These are phyloP conservation scores for Huso huso DNA, from an alignment of 2,797 vertebrate genomes.

Conservation along the genomic window DNA sequence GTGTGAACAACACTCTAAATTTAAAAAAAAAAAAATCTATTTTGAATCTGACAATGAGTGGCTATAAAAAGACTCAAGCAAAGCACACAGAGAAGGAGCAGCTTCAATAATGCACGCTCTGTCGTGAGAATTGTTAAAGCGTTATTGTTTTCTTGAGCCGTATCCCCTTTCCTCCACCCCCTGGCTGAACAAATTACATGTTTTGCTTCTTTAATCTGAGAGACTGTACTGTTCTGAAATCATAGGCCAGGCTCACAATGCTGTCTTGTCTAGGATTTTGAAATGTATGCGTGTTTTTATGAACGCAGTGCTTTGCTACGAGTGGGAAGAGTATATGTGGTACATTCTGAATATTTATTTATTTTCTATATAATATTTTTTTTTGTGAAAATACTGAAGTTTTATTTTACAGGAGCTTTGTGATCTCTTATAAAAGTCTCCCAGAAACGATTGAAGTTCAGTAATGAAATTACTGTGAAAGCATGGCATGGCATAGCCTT, in stretches of 20 bases:
- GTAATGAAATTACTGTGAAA: no score
- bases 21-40: constrained; percentile 9
- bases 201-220: constrained; percentile 49
- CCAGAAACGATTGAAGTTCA: no score
- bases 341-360: not conserved
- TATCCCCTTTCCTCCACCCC: constrained; percentile 41
- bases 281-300: constrained; percentile 45
- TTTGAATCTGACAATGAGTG: constrained; percentile 16
- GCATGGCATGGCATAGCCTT: no score
- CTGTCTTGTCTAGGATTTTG: constrained; percentile 42
- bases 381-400: no score
- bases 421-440: no score
- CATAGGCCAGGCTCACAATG: constrained; percentile 52
- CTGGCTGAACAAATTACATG: constrained; percentile 41
- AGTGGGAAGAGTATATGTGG: constrained; percentile 2
- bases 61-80: constrained; percentile 19
- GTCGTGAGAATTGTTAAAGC: constrained; percentile 23
- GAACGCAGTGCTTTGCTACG: constrained; percentile 43
- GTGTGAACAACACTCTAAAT: not conserved
- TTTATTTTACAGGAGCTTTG: no score
- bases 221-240: constrained; percentile 43
- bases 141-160: constrained; percentile 16
- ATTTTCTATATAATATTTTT: not conserved
- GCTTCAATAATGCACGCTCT: constrained; percentile 10
- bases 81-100: not conserved